Percentiles rank a stretch among this genome's conserved stretches.
phyloP scores from a whole-genome alignment of 2,888 invertebrate species.

The Heterodera filipjevi region DNA sequence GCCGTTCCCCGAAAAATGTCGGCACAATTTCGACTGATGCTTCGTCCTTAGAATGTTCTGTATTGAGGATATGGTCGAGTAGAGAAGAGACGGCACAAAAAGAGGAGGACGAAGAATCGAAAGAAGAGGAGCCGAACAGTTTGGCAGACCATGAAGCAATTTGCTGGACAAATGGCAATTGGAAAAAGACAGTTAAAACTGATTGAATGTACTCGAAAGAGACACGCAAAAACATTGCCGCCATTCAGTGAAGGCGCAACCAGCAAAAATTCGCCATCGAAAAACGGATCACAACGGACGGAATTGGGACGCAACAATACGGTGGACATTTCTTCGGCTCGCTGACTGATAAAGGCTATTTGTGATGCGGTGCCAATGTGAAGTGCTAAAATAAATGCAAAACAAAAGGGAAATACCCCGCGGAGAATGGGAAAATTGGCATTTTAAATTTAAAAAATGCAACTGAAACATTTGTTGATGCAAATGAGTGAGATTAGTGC shows the following conservation, averaged over 20 bases:
- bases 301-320: not conserved
- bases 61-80: not conserved
- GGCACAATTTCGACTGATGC: not conserved
- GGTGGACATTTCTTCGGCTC: not conserved
- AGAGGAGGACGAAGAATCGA: not conserved
- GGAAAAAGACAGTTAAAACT: not conserved
- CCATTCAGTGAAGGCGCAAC: constrained; percentile 43
- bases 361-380: constrained; percentile 41
- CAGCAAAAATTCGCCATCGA: constrained; percentile 27
- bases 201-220: constrained; percentile 19
- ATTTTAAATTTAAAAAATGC: no score
- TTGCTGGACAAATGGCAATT: constrained; percentile 13
- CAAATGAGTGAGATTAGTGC: no score
- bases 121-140: not conserved
- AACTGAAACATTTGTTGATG: no score
- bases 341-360: constrained; percentile 29
- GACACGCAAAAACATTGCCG: constrained; percentile 34
- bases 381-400: constrained; percentile 23
- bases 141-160: constrained; percentile 20
- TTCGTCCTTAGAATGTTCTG: not conserved
- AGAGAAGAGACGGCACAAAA: not conserved
- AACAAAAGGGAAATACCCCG: no score
- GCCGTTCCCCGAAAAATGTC: constrained; percentile 6
- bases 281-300: constrained; percentile 26
- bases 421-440: no score